Evolutionary conservation across 2,113 vertebrate genomes (phyloP).

Genomic region (Collichthys lucidus): DNA sequence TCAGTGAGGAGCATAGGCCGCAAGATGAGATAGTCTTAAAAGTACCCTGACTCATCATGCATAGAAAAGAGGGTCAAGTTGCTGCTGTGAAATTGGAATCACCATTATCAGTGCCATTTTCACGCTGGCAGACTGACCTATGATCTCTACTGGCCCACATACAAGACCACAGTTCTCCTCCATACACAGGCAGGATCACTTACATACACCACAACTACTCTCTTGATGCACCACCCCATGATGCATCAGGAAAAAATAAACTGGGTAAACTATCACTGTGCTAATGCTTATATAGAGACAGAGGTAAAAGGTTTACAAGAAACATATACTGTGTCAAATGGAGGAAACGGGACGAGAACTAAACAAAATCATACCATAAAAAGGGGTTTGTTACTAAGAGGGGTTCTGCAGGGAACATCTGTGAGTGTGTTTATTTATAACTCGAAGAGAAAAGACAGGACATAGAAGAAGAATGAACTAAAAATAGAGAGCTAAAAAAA

Average conservation of each 20-base stretch:
- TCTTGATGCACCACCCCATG: neutral
- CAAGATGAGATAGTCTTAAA: slow-evolving; percentile 56
- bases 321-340: neutral
- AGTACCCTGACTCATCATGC: slow-evolving; percentile 56
- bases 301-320: neutral
- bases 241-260: neutral
- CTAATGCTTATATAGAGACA: neutral
- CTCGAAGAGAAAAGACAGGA: neutral
- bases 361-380: neutral
- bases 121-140: slow-evolving; percentile 47
- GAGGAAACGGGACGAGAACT: too few relatives aligned
- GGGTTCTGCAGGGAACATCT: neutral
- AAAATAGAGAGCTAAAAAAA: neutral
- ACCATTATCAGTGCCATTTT: slow-evolving; percentile 54
- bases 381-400: neutral
- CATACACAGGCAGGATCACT: slow-evolving; percentile 17
- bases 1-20: slow-evolving; percentile 35
- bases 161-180: slow-evolving; percentile 12
- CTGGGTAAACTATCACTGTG: neutral
- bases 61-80: slow-evolving; percentile 64
- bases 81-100: slow-evolving; percentile 62
- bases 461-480: neutral
- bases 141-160: slow-evolving; percentile 43
- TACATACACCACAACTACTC: neutral
- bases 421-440: neutral